Evolutionary conservation across 2,113 vertebrate genomes (phyloP).

Genomic region (Alexandromys fortis): DNA sequence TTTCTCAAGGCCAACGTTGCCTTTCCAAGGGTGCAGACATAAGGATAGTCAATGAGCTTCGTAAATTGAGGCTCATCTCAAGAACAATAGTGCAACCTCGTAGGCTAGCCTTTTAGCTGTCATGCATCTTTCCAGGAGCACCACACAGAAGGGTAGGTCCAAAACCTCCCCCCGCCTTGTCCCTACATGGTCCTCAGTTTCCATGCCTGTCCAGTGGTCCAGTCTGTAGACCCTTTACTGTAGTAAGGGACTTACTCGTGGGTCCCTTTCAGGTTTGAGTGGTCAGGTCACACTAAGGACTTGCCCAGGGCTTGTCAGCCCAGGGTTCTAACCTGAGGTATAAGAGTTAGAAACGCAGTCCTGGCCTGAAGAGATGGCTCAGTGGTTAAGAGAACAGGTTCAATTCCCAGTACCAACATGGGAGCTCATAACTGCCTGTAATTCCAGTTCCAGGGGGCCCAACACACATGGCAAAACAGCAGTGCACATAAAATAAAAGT

Average conservation of each 20-base stretch:
- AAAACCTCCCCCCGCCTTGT: fast-evolving
- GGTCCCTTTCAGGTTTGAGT: fast-evolving
- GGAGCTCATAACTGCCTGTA: too few species aligned
- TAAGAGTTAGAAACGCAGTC: not conserved
- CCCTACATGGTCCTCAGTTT: fast-evolving
- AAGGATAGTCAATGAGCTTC: conserved; percentile 60
- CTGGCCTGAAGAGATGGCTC: too few species aligned
- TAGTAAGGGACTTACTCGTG: not conserved
- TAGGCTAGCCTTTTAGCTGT: not conserved
- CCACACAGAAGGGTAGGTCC: fast-evolving
- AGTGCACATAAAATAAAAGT: too few species aligned
- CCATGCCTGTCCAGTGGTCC: fast-evolving
- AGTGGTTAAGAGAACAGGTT: too few species aligned
- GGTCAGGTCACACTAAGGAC: not conserved
- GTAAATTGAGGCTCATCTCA: conserved; percentile 71
- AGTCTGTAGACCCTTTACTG: not conserved
- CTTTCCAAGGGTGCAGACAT: conserved; percentile 66
- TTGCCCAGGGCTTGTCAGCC: not conserved
- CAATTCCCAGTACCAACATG: too few species aligned
- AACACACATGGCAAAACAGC: too few species aligned
- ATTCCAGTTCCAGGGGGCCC: too few species aligned
- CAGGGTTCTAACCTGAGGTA: not conserved
- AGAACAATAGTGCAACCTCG: conserved; percentile 35
- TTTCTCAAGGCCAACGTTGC: conserved; percentile 82
- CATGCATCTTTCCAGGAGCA: conserved; percentile 61